A percentile compares a stretch with the other conserved stretches of the same genome.
phyloP scores from a whole-genome alignment of 1,140 invertebrate genomes.

The Bursaphelenchus mucronatus region DNA sequence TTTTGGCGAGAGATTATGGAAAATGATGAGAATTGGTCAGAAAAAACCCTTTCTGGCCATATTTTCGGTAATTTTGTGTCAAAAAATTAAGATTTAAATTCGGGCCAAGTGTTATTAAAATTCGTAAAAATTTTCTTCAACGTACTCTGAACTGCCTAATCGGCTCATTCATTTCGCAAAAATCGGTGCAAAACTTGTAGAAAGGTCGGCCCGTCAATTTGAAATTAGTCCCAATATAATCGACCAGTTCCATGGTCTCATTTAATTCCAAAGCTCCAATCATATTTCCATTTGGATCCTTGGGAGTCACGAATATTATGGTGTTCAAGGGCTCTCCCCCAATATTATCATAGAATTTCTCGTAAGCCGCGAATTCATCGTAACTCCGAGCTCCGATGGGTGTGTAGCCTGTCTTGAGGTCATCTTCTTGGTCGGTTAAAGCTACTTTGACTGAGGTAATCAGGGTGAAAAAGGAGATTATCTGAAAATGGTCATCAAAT shows the following conservation, averaged over 20 bases:
- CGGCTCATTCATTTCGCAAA: constrained; percentile 41
- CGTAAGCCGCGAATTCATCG: constrained; percentile 12
- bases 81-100: constrained; percentile 4
- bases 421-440: constrained; percentile 41
- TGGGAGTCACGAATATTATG: constrained; percentile 30
- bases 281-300: constrained; percentile 25
- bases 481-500: constrained; percentile 12
- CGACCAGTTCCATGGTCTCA: constrained; percentile 31
- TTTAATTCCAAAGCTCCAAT: constrained; percentile 25
- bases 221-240: constrained; percentile 29
- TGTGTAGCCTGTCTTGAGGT: constrained; percentile 42
- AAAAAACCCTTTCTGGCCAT: no score
- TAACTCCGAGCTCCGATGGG: constrained; percentile 33
- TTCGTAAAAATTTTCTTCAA: constrained; percentile 4
- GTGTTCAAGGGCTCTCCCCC: constrained; percentile 17
- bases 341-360: constrained; percentile 22
- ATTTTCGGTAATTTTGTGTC: no score
- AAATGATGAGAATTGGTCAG: no score
- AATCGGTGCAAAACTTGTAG: constrained; percentile 39
- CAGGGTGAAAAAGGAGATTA: constrained; percentile 34
- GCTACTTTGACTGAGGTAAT: constrained; percentile 35
- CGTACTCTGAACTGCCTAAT: constrained; percentile 36
- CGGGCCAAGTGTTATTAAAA: background rate
- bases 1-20: no score
- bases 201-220: constrained; percentile 21